A percentile compares a stretch with the other conserved stretches of the same genome.
phyloP scores from a whole-genome alignment of 2,888 invertebrate genomes.

The Oscheius myriophilus region DNA sequence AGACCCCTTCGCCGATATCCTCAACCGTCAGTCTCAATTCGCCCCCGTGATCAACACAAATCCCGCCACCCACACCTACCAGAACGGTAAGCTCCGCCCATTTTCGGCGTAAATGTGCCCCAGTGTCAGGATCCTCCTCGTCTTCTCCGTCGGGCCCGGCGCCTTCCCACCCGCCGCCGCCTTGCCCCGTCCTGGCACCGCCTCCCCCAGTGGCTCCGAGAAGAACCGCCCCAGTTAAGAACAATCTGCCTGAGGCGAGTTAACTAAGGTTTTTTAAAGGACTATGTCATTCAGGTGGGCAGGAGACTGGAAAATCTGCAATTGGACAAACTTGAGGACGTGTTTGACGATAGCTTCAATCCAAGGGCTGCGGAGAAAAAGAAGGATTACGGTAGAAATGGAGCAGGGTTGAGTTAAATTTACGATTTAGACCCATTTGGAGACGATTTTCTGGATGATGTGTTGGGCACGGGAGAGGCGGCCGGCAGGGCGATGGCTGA shows the following conservation, averaged over 20 bases:
- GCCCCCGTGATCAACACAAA: slow-evolving; percentile 18
- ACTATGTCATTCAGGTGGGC: slow-evolving; percentile 68
- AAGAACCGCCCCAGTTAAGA: slow-evolving; percentile 24
- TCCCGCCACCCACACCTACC: slow-evolving; percentile 2
- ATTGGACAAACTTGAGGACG: slow-evolving; percentile 76
- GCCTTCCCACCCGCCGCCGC: slow-evolving; percentile 42
- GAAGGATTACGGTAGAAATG: slow-evolving; percentile 39
- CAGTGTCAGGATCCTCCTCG: slow-evolving; percentile 28
- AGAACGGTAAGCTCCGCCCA: slow-evolving; percentile 9
- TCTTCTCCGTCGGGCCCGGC: slow-evolving; percentile 41
- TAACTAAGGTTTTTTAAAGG: neutral
- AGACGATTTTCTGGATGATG: slow-evolving; percentile 42
- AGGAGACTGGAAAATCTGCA: slow-evolving; percentile 75
- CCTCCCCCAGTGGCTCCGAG: slow-evolving; percentile 52
- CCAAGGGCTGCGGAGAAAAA: slow-evolving; percentile 83
- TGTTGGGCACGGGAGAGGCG: slow-evolving; percentile 6
- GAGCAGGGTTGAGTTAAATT: neutral
- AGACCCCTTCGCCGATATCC: slow-evolving; percentile 29
- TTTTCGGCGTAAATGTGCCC: neutral
- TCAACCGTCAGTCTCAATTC: slow-evolving; percentile 18
- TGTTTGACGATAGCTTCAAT: slow-evolving; percentile 79
- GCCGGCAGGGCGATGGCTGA: slow-evolving; percentile 21
- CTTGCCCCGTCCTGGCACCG: slow-evolving; percentile 39
- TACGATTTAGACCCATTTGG: slow-evolving; percentile 48
- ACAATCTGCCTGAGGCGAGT: slow-evolving; percentile 1